Conservation (phyloP, 2,888 invertebrate species). For the Eupithecia insigniata region DNA sequence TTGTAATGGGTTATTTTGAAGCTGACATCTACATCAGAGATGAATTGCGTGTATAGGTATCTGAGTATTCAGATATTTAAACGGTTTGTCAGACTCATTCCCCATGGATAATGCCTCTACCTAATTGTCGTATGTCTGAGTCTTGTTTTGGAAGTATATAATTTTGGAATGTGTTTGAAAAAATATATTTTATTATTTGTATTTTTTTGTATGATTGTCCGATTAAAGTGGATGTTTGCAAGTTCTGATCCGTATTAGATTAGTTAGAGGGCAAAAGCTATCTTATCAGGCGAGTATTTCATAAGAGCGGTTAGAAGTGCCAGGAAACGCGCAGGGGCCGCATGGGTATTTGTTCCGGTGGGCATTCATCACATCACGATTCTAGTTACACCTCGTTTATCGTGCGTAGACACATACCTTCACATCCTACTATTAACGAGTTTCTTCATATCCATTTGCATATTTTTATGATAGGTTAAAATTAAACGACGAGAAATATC, state of each 20-base stretch:
- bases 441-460: constrained; percentile 10
- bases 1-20: constrained; percentile 73
- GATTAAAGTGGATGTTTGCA: constrained; percentile 30
- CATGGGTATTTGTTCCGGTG: constrained; percentile 57
- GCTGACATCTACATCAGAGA: constrained; percentile 57
- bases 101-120: background rate
- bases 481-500: background rate
- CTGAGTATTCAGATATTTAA: too few relatives aligned
- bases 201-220: background rate
- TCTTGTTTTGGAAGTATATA: too few relatives aligned
- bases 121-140: background rate
- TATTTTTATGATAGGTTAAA: constrained; percentile 10
- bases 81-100: constrained; percentile 25
- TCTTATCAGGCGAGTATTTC: constrained; percentile 47
- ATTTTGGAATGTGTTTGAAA: too few relatives aligned
- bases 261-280: constrained; percentile 43
- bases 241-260: constrained; percentile 26
- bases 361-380: constrained; percentile 50
- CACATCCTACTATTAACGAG: constrained; percentile 14
- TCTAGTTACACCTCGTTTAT: constrained; percentile 29
- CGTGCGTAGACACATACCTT: constrained; percentile 16
- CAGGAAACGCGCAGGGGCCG: constrained; percentile 46
- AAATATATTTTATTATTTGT: too few relatives aligned
- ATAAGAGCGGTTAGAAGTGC: constrained; percentile 43
- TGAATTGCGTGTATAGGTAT: constrained; percentile 45